Base-by-base conservation (phyloP, 2,797 vertebrate species). In the Ciconia nigra region DNA sequence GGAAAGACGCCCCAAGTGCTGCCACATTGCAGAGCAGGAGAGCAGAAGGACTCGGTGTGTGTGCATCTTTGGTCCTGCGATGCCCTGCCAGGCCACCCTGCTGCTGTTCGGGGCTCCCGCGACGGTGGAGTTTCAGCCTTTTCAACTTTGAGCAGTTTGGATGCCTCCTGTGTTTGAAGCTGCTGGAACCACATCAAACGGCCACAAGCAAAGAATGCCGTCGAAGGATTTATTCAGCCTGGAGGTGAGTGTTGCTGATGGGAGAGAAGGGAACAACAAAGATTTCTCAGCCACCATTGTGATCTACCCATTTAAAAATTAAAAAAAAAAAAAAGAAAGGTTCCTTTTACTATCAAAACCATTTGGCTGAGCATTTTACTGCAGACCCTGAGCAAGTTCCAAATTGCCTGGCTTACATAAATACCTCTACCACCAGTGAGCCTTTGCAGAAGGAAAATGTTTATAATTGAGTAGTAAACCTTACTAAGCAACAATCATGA, bases 151-250 rank as follows among this genome's bases (percentile, higher is more conserved):
- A 97, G 83, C 87, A 91, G 78, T 96, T 93, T 96, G 95, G 96
- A 92, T 92, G 66, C 29, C 92, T 97, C 91, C 77, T 72, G 66
- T 92, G 89, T 98, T 97, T 98, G 97, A 97, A 97, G 94, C 95
- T 96, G 77, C 87, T 98, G 97, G 97, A 98, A 95, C 65, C 49
- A 96, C 97, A 97, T 98, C 98, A 98, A 97, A 98, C 71, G 4
- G 55, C 46, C 47, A 67, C 0, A 2, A 95, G 96, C 89, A 96
- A 98, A 98, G 94, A 97, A 98, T 81, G 70, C 46, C 3, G 70
- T 84, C 37, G 81, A 96, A 97, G 89, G 96, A 96, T 97, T 97
- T 97, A 96, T 95, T 97, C 97, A 98, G 94, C 83, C 94, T 97
- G 95, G 77, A 31, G 96, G 70, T 94, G 93, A 96, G 92, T 95